phyloP scores from a whole-genome alignment of 1,140 invertebrate genomes.

The Meloidogyne floridensis region DNA sequence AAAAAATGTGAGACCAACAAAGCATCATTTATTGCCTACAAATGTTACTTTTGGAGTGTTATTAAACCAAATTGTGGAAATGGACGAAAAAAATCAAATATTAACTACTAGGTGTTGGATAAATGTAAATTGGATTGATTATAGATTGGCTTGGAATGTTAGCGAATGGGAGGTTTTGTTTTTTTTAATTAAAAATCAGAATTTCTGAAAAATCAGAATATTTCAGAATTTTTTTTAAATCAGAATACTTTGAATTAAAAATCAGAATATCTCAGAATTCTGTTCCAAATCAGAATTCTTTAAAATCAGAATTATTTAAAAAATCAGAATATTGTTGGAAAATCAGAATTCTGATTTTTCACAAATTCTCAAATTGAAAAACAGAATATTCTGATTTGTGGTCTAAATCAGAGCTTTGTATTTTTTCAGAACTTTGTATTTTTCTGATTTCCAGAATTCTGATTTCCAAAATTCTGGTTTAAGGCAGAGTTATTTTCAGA shows the following conservation, averaged over 20 bases:
- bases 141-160: constrained; percentile 57
- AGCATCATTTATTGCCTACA: constrained; percentile 58
- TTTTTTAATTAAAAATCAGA: too few species aligned
- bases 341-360: background rate
- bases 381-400: too few species aligned
- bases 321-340: too few species aligned
- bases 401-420: too few species aligned
- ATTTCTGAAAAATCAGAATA: too few species aligned
- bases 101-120: constrained; percentile 61
- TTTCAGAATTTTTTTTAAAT: too few species aligned
- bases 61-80: constrained; percentile 65
- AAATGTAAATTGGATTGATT: constrained; percentile 62
- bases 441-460: background rate
- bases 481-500: background rate
- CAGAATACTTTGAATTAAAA: too few species aligned
- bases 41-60: constrained; percentile 65
- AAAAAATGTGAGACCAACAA: constrained; percentile 56
- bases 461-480: background rate
- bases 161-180: constrained; percentile 47
- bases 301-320: too few species aligned
- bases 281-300: too few species aligned
- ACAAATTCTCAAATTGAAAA: too few species aligned
- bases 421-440: background rate
- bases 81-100: constrained; percentile 64
- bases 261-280: too few species aligned